phyloP scores from a whole-genome alignment of 1,140 invertebrate genomes.

The Drosophila bocqueti region DNA sequence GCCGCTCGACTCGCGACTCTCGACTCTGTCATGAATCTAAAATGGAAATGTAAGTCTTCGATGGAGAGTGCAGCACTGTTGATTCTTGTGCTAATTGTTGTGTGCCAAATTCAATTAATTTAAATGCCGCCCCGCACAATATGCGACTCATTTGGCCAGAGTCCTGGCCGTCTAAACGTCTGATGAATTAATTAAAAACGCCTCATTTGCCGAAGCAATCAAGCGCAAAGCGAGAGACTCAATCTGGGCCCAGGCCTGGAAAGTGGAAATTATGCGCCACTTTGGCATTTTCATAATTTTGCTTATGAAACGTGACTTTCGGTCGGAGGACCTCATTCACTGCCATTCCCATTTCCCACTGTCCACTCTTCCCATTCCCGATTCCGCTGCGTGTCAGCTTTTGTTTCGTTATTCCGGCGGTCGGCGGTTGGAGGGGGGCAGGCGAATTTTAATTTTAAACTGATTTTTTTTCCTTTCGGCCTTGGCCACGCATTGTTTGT shows the following conservation, averaged over 20 bases:
- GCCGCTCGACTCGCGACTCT: too few relatives aligned
- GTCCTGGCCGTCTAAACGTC: constrained; percentile 24
- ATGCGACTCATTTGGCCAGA: constrained; percentile 45
- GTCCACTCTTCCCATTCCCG: constrained; percentile 28
- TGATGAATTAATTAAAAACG: constrained; percentile 81
- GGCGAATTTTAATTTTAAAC: constrained; percentile 74
- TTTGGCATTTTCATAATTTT: constrained; percentile 79
- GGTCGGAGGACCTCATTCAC: constrained; percentile 28
- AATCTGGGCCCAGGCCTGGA: constrained; percentile 27
- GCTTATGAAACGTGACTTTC: constrained; percentile 80
- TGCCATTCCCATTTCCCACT: constrained; percentile 10
- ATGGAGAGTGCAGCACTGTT: constrained; percentile 61
- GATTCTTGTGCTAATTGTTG: constrained; percentile 72
- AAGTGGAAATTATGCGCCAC: constrained; percentile 74
- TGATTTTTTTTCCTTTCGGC: constrained; percentile 54
- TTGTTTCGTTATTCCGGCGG: constrained; percentile 34
- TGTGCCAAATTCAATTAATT: constrained; percentile 53
- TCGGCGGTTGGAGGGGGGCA: neutral
- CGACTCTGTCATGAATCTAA: constrained; percentile 39
- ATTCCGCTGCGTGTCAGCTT: constrained; percentile 50
- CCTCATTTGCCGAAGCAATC: constrained; percentile 76
- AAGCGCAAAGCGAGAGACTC: constrained; percentile 40
- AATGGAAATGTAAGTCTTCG: constrained; percentile 76
- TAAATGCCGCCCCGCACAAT: constrained; percentile 54
- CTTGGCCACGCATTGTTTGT: constrained; percentile 72